A percentile compares a stretch with the other conserved stretches of the same genome.
These are phyloP conservation scores for Diaprepes abbreviatus DNA, from an alignment of 2,888 invertebrate genomes.

Conservation along the genomic window DNA sequence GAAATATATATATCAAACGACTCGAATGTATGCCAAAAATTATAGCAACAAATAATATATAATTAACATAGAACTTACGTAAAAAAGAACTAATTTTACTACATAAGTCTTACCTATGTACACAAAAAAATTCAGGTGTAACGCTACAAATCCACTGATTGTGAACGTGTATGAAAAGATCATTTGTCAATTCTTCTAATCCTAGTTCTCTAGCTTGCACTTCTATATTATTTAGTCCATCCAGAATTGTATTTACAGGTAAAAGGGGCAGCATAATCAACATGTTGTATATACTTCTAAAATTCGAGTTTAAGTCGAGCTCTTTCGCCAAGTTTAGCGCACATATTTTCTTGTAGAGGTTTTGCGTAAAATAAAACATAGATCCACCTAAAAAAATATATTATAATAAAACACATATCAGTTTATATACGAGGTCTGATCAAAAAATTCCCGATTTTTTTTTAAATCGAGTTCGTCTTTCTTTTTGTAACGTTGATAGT, in stretches of 20 bases:
- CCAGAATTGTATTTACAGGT: slow-evolving; percentile 64
- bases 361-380: slow-evolving; percentile 64
- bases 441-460: no score
- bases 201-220: slow-evolving; percentile 60
- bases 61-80: no score
- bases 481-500: no score
- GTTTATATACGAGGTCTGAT: no score
- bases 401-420: no score
- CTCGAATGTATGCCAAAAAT: no score
- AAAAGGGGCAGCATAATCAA: slow-evolving; percentile 64
- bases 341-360: slow-evolving; percentile 65
- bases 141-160: slow-evolving; percentile 63
- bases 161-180: slow-evolving; percentile 60
- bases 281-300: slow-evolving; percentile 65
- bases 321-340: slow-evolving; percentile 60
- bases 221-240: slow-evolving; percentile 62
- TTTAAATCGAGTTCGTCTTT: no score
- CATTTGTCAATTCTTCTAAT: slow-evolving; percentile 53
- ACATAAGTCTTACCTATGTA: slow-evolving; percentile 59
- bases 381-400: slow-evolving; percentile 60
- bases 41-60: no score
- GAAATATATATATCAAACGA: no score
- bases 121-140: slow-evolving; percentile 64
- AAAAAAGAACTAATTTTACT: no score
- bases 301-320: slow-evolving; percentile 62